Base-by-base conservation (phyloP, 1,140 invertebrate species). In the Cylas formicarius region DNA sequence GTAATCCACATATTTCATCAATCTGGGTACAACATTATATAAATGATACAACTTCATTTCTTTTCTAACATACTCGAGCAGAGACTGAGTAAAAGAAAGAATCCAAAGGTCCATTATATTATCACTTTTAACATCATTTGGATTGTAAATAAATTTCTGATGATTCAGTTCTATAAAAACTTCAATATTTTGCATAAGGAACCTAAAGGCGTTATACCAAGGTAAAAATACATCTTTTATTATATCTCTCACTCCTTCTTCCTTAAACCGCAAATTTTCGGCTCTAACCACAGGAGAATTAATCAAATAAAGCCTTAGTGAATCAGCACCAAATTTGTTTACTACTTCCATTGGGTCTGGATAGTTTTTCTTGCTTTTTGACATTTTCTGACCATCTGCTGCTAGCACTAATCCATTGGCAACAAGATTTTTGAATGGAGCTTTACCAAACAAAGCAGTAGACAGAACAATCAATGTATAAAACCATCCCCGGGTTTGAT, bases 91-190 rank as follows among this genome's bases (percentile, higher is more conserved):
- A 57, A 94, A 96, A 0, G 94, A 98, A 8, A 96, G 60, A 36
- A 99, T 95, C 96, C 96, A 99, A 48, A 79, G 76, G 66, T 99
- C 96, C 90, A 99, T 97, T 29, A 96, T 81, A 63, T 98, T 98
- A 10, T 52, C 45, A 24, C 48, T 59, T 33, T 78, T 72, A 3
- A 69, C 56, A 10, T 66, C 50, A 31, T 73, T 70, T 38, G 84
- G 76, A 48, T 84, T 77, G 67, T 78, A 84, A 22, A 68, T 53
- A 44, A 85, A 84, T 33, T 62, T 55, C 20, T 65, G 54, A 46
- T 77, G 69, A 67, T 89, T 75, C 65, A 82, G 77, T 73, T 82
- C 74, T 16, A 82, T 74, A 56, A 82, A 87, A 51, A 84, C 76
- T 50, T 90, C 82, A 29, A 96, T 77, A 65, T 96, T 97, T 69